Conservation (phyloP, 2,113 vertebrate genomes). For the Phylloscopus whistleri region DNA sequence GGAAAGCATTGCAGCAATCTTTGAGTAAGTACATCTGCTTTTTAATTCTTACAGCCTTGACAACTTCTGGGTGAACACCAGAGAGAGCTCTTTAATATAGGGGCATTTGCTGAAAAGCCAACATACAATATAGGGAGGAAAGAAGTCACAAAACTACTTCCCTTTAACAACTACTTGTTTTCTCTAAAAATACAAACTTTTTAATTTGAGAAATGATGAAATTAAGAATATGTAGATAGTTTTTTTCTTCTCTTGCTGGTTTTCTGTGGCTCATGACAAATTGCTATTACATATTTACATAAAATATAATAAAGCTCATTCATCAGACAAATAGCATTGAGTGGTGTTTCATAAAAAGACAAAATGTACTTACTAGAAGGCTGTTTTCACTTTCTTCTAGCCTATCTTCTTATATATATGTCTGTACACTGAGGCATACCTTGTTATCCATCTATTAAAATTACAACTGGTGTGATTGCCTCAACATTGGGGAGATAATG, state of each 20-base stretch:
- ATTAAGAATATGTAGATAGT: background rate
- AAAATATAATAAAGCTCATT: background rate
- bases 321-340: background rate
- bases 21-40: background rate
- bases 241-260: background rate
- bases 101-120: background rate
- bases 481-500: slow-evolving; percentile 60
- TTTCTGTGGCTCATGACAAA: background rate
- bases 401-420: background rate
- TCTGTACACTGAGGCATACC: background rate
- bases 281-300: background rate
- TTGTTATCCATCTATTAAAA: slow-evolving; percentile 48
- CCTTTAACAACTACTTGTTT: background rate
- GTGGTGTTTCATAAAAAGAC: slow-evolving; percentile 22
- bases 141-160: background rate
- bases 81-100: background rate
- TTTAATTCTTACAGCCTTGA: background rate
- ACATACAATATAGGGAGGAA: background rate
- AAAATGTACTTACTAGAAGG: slow-evolving; percentile 41
- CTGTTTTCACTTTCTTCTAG: slow-evolving; percentile 11
- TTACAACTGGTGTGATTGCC: slow-evolving; percentile 53
- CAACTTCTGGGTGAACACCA: background rate
- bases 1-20: background rate
- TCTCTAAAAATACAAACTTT: background rate
- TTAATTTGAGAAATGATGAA: background rate